Evolutionary conservation across 2,888 invertebrate species (phyloP), one percentile per base, ranked within the genome.

Genomic region (Rhyacophila evoluta): DNA sequence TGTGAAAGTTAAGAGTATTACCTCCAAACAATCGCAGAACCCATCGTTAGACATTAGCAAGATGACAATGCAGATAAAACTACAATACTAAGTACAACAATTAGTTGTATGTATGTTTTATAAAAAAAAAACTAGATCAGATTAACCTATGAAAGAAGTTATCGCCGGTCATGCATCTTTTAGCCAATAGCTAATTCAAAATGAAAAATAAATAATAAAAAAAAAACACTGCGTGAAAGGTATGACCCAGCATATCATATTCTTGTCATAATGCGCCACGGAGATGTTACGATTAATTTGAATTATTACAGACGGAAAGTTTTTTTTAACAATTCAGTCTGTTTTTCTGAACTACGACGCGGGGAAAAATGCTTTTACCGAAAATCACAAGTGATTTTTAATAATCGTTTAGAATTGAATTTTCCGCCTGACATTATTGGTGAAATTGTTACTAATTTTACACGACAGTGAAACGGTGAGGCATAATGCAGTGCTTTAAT

Each of bases 41-140:
- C 1, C 55, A 55, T 55, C 25, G 10, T 55, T 19, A 25, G 15
- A 25, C 41, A 41, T 41, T 15, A 15, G 6, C 55, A 25, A 55
- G 55, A 55, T 55, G n/a, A n/a, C 19, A 19, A 8, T 19, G n/a
- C 25, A 10, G 55, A 55, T 55, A 55, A 19, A 15, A 19, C 10
- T 19, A 55, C 15, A 55, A 55, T 55, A 55, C 41, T n/a, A n/a
- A n/a, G n/a, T 15, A 41, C 10, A 19, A 55, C 55, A 55, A 55
- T 55, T 55, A 55, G 55, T 6, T 19, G 55, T 55, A 55, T 55
- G 55, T 55, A 55, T 55, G 55, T 55, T 55, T 55, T 55, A 8
- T 55, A n/a, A n/a, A n/a, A n/a, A n/a, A n/a, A 25, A n/a, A 55
- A 55, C 19, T 19, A 19, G 55, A 55, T 55, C 55, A 55, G 55